These are phyloP conservation scores for Thymallus thymallus DNA, from an alignment of 2,113 vertebrate genomes.

Conservation along the genomic window DNA sequence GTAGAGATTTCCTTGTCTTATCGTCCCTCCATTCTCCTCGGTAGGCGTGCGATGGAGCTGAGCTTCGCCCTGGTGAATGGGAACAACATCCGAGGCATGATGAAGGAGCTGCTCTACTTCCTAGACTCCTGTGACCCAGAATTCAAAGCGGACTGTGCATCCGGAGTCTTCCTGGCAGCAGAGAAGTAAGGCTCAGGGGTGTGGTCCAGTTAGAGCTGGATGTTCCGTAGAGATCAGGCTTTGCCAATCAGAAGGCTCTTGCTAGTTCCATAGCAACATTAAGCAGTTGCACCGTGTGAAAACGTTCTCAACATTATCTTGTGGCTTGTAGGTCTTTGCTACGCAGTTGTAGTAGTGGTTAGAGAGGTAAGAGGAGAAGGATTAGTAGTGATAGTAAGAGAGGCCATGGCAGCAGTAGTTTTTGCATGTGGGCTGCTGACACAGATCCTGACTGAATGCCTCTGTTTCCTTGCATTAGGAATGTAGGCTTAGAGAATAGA, in stretches of 20 bases:
- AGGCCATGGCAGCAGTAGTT: too few species aligned
- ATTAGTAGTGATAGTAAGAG: too few species aligned
- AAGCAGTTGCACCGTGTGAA: neutral
- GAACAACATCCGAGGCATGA: slow-evolving; percentile 99
- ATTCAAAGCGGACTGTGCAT: slow-evolving; percentile 98
- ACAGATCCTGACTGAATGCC: neutral
- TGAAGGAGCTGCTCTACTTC: slow-evolving; percentile 99
- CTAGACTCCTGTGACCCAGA: slow-evolving; percentile 98
- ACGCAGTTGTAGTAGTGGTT: neutral
- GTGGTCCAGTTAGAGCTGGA: neutral
- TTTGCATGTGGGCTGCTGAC: neutral
- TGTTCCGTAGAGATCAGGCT: neutral
- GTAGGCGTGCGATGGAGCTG: slow-evolving; percentile 98
- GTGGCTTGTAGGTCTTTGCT: neutral
- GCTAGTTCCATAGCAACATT: neutral
- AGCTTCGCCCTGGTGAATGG: slow-evolving; percentile 98
- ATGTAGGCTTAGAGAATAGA: neutral
- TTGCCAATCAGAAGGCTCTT: neutral
- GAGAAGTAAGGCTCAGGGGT: slow-evolving; percentile 81
- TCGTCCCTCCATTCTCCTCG: neutral
- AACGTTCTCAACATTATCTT: neutral
- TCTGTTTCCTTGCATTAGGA: neutral
- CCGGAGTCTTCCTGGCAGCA: slow-evolving; percentile 96
- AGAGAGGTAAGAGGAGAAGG: neutral
- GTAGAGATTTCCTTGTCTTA: neutral